Evolutionary conservation across 2,888 invertebrate species (phyloP).

Genomic region (Ferdinandea cuprea): DNA sequence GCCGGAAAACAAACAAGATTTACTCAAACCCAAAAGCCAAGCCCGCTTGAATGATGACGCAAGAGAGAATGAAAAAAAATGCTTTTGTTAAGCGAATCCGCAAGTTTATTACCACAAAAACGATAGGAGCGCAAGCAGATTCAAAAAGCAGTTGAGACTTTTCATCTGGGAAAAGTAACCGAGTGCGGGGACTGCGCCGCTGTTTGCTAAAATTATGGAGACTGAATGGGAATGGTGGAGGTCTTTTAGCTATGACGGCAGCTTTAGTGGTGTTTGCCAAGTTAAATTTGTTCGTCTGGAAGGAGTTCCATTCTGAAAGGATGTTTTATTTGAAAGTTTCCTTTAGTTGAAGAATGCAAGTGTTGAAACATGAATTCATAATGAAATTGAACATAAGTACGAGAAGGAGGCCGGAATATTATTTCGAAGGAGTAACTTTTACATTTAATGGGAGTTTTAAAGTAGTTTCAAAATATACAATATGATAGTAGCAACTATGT

Average conservation of each 20-base stretch:
- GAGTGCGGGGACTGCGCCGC: background rate
- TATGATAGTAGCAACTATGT: too few relatives aligned
- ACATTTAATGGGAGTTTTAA: constrained; percentile 11
- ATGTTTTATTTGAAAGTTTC: constrained; percentile 39
- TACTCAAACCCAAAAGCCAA: background rate
- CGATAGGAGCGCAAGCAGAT: background rate
- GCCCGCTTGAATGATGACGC: background rate
- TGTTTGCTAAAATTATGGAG: background rate
- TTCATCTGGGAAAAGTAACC: constrained; percentile 10
- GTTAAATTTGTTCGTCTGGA: constrained; percentile 33
- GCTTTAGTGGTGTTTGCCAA: constrained; percentile 26
- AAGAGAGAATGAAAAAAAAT: background rate
- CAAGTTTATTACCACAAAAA: constrained; percentile 12
- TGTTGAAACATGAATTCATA: constrained; percentile 52
- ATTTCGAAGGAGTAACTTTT: background rate
- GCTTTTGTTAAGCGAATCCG: background rate
- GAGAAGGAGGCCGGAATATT: background rate
- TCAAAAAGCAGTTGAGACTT: constrained; percentile 15
- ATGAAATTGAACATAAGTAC: constrained; percentile 26
- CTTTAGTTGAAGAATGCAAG: constrained; percentile 30
- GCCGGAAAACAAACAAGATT: constrained; percentile 5
- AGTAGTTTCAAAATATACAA: background rate
- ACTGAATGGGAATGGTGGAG: background rate
- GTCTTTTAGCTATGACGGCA: background rate
- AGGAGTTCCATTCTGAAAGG: constrained; percentile 30